Base-by-base conservation (phyloP, 1,140 invertebrate species). In the Zaprionus camerounensis region DNA sequence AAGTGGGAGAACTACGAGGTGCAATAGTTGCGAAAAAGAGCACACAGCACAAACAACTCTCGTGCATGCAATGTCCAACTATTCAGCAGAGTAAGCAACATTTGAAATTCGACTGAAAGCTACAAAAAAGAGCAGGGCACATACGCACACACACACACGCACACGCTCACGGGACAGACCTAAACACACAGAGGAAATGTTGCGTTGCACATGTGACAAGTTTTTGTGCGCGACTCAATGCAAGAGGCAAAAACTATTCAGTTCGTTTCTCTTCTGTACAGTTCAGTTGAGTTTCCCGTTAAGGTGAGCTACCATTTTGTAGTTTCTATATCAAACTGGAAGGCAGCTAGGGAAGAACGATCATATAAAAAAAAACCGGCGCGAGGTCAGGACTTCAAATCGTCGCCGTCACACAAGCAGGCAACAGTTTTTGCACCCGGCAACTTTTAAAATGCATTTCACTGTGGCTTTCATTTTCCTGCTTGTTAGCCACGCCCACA, bases 201-300 rank as follows among this genome's bases (percentile, higher is more conserved):
- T 87, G 76, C 80, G 83, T 87, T 83, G 77, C 84, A 87, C 78
- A 87, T 88, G 84, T 87, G 84, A 87, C 84, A 87, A 88, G 78
- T 88, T 79, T 88, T 84, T 79, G 73, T 62, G 59, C 49, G 34
- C 26, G 28, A 70, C 67, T 66, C 69, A 63, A 65, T 66, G 83
- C 69, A 71, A 82, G 80, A 62, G 66, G 64, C 83, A 86, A 86
- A 86, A 86, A 86, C 55, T 77, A 67, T 74, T 73, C 72, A 67
- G 67, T 72, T 65, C 72, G 74, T 34, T 73, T 72, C 73, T 64
- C 80, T 87, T 82, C 69, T 82, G 71, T 70, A 76, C 67, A 76
- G 82, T 71, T 71, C 51, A 77, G 80, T 78, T 78, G 82, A 71
- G 76, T 56, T 65, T 65, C 57, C 84, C 71, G 83, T 78, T 88